Evolutionary conservation across 35 echinoderm and acorn worm species (phyloP).

Genomic region (Patiria miniata): DNA sequence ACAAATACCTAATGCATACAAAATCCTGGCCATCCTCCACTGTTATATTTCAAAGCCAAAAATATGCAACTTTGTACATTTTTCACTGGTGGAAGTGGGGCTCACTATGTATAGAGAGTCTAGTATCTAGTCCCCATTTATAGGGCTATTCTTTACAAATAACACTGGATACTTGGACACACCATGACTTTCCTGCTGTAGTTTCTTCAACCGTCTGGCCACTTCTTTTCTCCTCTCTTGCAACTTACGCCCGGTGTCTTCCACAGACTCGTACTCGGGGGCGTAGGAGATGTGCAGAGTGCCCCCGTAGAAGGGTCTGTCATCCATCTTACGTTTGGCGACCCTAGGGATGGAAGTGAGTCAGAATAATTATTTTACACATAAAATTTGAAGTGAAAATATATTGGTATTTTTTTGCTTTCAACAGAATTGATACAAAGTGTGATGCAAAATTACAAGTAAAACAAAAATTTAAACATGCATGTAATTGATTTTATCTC

Average conservation of each 20-base stretch:
- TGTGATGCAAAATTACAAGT: too few species aligned
- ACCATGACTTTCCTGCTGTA: slow-evolving; percentile 11
- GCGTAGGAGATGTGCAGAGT: slow-evolving; percentile 83
- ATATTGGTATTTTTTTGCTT: not conserved
- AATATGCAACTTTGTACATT: too few species aligned
- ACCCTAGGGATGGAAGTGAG: slow-evolving; percentile 23
- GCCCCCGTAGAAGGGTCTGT: slow-evolving; percentile 88
- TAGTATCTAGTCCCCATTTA: too few species aligned
- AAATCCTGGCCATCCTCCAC: too few species aligned
- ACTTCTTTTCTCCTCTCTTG: slow-evolving; percentile 74
- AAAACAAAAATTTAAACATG: too few species aligned
- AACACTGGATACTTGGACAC: not conserved
- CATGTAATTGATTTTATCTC: too few species aligned
- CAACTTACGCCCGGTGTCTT: slow-evolving; percentile 87
- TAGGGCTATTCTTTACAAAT: too few species aligned
- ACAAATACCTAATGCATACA: too few species aligned
- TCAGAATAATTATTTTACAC: not conserved
- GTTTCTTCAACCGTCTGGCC: slow-evolving; percentile 67
- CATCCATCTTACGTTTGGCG: slow-evolving; percentile 91
- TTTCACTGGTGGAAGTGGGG: too few species aligned
- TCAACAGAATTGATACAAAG: too few species aligned
- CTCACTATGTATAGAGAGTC: too few species aligned
- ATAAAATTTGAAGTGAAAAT: not conserved
- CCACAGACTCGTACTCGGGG: slow-evolving; percentile 87
- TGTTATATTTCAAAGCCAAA: too few species aligned